phyloP scores from a whole-genome alignment of 2,888 invertebrate genomes.

The Mantis religiosa region DNA sequence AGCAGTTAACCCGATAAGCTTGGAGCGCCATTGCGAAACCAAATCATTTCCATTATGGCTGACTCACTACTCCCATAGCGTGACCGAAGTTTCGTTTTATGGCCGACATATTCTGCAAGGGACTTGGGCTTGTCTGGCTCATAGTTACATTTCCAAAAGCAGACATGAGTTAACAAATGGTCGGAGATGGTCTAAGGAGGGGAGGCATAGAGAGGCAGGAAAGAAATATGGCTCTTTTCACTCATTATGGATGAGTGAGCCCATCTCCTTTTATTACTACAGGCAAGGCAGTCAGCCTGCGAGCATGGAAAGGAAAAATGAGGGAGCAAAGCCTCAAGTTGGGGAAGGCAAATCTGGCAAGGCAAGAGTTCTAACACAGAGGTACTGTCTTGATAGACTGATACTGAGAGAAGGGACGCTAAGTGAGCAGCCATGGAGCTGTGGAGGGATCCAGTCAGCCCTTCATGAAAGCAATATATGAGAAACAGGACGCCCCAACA shows the following conservation, averaged over 20 bases:
- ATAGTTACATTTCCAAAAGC: background rate
- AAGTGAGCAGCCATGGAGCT: background rate
- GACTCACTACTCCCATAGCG: background rate
- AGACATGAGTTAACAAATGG: background rate
- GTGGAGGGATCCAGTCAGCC: background rate
- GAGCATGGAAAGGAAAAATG: background rate
- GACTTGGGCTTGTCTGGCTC: background rate
- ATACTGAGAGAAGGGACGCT: background rate
- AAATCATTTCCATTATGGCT: background rate
- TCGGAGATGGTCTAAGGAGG: background rate
- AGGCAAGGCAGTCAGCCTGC: slow-evolving; percentile 4
- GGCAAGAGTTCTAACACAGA: background rate
- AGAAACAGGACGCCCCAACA: background rate
- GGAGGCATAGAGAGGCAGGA: background rate
- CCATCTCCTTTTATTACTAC: slow-evolving; percentile 21
- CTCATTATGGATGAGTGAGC: slow-evolving; percentile 23
- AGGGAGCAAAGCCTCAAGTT: background rate
- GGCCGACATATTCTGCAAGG: background rate
- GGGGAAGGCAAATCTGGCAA: background rate
- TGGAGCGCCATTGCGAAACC: no score
- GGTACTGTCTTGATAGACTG: background rate
- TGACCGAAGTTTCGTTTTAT: background rate
- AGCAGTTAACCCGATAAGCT: no score
- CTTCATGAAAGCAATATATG: background rate
- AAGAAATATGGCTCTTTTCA: slow-evolving; percentile 13